Evolutionary conservation across 2,113 vertebrate genomes (phyloP), one percentile per base, ranked within the genome.

Genomic region (Eolophus roseicapilla): DNA sequence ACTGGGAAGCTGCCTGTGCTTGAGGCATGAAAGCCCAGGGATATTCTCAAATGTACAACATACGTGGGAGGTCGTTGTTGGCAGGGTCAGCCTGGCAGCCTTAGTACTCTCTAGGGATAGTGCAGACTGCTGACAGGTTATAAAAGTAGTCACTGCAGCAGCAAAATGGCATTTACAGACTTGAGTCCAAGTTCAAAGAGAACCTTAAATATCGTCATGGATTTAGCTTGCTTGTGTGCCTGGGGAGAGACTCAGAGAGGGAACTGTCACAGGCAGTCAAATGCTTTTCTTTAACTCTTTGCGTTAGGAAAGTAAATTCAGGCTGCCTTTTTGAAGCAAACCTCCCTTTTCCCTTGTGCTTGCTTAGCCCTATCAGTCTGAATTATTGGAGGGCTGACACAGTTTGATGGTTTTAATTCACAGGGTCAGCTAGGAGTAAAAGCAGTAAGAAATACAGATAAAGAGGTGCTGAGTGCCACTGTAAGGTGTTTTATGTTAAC

Each of bases 121-220:
- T 35, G 6, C 15, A 70, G n/a, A 18, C 37, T 60, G 25, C 27
- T 88, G 80, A 33, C 29, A 69, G 41, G n/a, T 46, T 80, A 53
- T 43, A 68, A 86, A 94, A 88, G 53, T 2, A 93, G 55, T 19
- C 18, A 49, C 39, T 75, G 35, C 50, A 59, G 39, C n/a, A 60
- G 60, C 59, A 46, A 81, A 90, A 81, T 67, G 41, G 8, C 50
- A 77, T 94, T 94, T 90, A 59, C 7, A 77, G 43, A 33, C 33
- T 74, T 67, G 17, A 81, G 55, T 44, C 37, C 31, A 50, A 80
- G 94, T 94, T 95, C 88, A 93, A 93, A 93, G 83, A 60, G 25
- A 86, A 57, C 27, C 55, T 75, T 67, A 88, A 94, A 88, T 82
- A 76, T 63, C 9, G 0, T 41, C 28, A 47, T 28, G 39, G 65